A percentile compares a stretch with the other conserved stretches of the same genome.
Conservation (phyloP, 1,140 invertebrate species). For the Carposina sasakii region DNA sequence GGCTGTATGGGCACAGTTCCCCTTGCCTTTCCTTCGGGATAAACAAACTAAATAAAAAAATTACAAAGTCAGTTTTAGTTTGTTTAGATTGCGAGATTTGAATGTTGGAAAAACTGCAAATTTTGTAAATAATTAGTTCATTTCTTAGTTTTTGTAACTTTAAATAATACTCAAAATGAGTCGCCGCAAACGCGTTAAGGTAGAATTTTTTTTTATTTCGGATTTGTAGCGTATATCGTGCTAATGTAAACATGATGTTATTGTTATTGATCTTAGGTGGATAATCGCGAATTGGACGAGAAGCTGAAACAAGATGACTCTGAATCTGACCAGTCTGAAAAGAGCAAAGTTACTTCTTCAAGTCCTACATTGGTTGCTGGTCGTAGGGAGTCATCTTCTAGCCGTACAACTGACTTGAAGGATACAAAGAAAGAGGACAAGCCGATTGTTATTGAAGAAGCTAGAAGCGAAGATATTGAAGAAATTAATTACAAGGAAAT, state of each 20-base stretch:
- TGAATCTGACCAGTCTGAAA: conserved; percentile 77
- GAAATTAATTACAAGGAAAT: conserved; percentile 71
- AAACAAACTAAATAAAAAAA: too few species aligned
- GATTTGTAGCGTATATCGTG: conserved; percentile 26
- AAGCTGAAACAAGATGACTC: conserved; percentile 80
- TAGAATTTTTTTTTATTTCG: conserved; percentile 31
- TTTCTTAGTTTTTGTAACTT: background rate
- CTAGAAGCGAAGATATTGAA: conserved; percentile 72
- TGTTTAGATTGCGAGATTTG: too few species aligned
- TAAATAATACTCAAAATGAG: conserved; percentile 73
- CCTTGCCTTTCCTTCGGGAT: too few species aligned
- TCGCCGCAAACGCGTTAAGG: conserved; percentile 78
- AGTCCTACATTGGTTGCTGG: conserved; percentile 58
- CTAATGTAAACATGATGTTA: conserved; percentile 35
- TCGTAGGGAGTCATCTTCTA: conserved; percentile 64
- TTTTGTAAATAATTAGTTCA: too few species aligned
- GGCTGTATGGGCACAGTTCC: too few species aligned
- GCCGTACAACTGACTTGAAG: conserved; percentile 45
- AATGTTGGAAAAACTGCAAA: too few species aligned
- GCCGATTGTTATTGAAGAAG: conserved; percentile 55
- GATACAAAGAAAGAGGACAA: conserved; percentile 72
- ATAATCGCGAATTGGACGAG: conserved; percentile 80
- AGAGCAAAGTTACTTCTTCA: conserved; percentile 71
- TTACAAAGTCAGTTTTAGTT: too few species aligned
- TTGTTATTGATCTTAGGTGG: conserved; percentile 73